Conservation (phyloP, 92 coral and sea anemone genomes). For the Scolanthus callimorphus region DNA sequence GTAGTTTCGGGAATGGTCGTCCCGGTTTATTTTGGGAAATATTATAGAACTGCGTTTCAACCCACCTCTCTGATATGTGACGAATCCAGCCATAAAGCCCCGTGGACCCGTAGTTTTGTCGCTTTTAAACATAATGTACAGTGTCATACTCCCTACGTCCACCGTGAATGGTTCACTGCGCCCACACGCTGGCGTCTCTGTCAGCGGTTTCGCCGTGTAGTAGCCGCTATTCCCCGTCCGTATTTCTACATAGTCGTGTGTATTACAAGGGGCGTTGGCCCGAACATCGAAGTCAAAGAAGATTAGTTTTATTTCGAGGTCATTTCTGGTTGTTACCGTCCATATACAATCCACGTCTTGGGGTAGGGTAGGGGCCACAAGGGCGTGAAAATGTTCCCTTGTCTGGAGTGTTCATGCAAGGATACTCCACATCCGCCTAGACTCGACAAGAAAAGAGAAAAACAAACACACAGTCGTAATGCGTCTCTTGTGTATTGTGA, state of each 20-base stretch:
- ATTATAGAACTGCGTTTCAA: no score
- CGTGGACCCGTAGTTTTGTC: constrained; percentile 5
- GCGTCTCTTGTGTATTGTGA: no score
- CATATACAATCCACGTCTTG: not conserved
- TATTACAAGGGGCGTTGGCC: not conserved
- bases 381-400: not conserved
- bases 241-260: not conserved
- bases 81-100: constrained; percentile 45
- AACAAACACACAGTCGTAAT: no score
- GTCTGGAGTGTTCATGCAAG: not conserved
- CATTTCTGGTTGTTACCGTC: not conserved
- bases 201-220: not conserved
- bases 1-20: no score
- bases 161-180: not conserved
- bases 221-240: not conserved
- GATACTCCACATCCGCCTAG: not conserved
- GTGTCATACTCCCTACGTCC: not conserved
- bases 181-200: not conserved
- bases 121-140: constrained; percentile 26
- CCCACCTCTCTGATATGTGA: constrained; percentile 20
- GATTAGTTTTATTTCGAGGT: not conserved
- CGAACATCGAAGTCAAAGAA: not conserved
- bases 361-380: not conserved
- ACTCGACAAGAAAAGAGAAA: no score
- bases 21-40: no score